phyloP scores from a whole-genome alignment of 2,888 invertebrate genomes.

The Erebia ligea region DNA sequence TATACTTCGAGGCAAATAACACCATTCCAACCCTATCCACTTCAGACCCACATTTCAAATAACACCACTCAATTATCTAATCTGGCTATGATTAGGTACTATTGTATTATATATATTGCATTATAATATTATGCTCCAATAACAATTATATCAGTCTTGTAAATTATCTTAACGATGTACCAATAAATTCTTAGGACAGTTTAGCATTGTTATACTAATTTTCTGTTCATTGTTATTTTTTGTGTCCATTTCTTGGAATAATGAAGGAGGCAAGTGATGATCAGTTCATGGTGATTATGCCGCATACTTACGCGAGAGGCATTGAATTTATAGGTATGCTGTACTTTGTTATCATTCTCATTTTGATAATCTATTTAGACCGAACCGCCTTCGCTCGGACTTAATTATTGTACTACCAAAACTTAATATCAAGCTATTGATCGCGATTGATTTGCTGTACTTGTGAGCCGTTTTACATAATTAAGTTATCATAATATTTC shows the following conservation, averaged over 20 bases:
- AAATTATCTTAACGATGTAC: conserved; percentile 1
- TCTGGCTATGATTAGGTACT: background rate
- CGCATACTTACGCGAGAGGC: background rate
- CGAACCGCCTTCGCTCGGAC: too few species aligned
- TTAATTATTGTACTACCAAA: too few species aligned
- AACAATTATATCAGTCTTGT: conserved; percentile 5
- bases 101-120: conserved; percentile 9
- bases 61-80: conserved; percentile 13
- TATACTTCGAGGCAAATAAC: background rate
- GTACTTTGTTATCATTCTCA: background rate
- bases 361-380: background rate
- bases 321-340: conserved; percentile 4
- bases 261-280: background rate
- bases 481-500: too few species aligned
- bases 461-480: too few species aligned
- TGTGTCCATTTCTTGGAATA: background rate
- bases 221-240: background rate
- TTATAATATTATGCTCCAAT: conserved; percentile 4
- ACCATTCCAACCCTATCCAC: background rate
- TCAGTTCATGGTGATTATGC: background rate
- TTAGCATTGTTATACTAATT: background rate
- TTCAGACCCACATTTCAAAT: background rate
- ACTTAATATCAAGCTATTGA: too few species aligned
- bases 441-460: too few species aligned
- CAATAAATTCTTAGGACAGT: background rate